Base-by-base conservation (phyloP, 2,113 vertebrate genomes). In the Ceuthmochares aereus region DNA sequence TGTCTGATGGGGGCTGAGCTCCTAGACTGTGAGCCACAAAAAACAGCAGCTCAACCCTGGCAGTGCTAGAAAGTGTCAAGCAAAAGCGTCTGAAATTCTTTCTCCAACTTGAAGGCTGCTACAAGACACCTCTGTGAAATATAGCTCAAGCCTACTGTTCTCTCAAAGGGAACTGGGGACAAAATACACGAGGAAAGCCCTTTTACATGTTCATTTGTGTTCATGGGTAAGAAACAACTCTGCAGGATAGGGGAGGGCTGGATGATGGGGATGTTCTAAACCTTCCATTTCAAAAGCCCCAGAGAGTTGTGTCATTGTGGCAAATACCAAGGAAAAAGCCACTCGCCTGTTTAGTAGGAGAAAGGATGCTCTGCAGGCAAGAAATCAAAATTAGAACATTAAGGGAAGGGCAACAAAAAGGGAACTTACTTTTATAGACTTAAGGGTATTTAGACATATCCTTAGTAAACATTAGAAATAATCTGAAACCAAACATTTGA, bases 171-270 rank as follows among this genome's bases (percentile, higher is more conserved):
- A 69, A 2, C 4, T 47, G 15, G 11, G 26, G 8, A 54, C 32
- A 84, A 79, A 92, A 92, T 43, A 69, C 36, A 58, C 23, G 52
- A 60, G 26, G 14, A 76, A 82, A 59, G 0, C 1, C 10, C 5
- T 86, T 85, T 54, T 73, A 4, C 36, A 89, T 26, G 8, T 0
- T 43, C 1, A 0, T 18, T 43, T 19, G 12, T 4, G 7, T 4
- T 89, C 69, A 64, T 20, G 36, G 7, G 13, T 12, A 74, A 66
- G 42, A 73, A 92, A 34, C 2, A 49, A 1, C 8, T 67, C 3
- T 5, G 1, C 9, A 60, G 12, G n/a, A 69, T 5, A 5, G 13
- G 20, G 36, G 14, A 87, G 43, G 20, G 1, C 10, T 80, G 37
- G 27, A 34, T 73, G 10, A 25, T 56, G 36, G 29, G 49, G 29